phyloP scores from a whole-genome alignment of 2,113 vertebrate species.

The Pristiophorus japonicus region DNA sequence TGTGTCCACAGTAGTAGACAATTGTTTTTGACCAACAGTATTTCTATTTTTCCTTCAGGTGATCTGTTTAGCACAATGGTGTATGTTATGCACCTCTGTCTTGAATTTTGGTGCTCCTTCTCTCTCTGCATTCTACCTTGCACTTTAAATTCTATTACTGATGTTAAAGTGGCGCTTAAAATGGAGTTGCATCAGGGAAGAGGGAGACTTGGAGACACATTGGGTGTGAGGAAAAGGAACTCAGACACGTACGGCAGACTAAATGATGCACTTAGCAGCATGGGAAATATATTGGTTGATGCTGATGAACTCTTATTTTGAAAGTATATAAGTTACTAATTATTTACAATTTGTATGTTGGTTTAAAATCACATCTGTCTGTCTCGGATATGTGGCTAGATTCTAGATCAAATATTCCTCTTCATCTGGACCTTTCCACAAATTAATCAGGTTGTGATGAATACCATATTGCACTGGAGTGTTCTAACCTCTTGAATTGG shows the following conservation, averaged over 20 bases:
- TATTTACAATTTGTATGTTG: not conserved
- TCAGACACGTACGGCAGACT: not conserved
- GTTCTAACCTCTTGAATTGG: not conserved
- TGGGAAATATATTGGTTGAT: not conserved
- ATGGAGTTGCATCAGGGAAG: not conserved
- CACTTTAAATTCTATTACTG: not conserved
- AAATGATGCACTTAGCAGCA: not conserved
- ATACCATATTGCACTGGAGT: not conserved
- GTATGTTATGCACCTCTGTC: not conserved
- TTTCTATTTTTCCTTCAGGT: not conserved
- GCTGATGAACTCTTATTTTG: not conserved
- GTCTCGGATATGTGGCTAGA: not conserved
- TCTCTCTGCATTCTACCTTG: not conserved
- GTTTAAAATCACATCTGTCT: not conserved
- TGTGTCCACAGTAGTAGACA: not conserved
- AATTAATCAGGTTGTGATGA: not conserved
- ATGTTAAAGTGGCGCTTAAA: not conserved
- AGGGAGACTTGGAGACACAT: not conserved
- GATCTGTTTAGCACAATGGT: not conserved
- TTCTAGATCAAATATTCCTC: not conserved
- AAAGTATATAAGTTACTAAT: not conserved
- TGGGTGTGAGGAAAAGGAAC: not conserved
- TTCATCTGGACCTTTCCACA: not conserved
- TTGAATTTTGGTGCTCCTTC: not conserved
- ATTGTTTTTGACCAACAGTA: not conserved